These are phyloP conservation scores for Halcyon smyrnensis DNA, from an alignment of 2,797 vertebrate species.

Conservation along the genomic window DNA sequence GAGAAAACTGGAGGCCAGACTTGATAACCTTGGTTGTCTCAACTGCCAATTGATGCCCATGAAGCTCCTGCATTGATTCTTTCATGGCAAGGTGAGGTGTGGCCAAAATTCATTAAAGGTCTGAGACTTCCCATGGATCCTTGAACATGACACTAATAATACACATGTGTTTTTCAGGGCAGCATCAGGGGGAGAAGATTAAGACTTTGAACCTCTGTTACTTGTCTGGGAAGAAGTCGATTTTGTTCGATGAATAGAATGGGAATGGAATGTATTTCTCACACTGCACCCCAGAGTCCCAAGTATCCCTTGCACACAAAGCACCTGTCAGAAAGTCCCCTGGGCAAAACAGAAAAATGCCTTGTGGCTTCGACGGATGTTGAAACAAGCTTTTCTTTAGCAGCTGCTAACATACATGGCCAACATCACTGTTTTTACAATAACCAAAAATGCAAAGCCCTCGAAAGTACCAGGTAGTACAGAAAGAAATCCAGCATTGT, in stretches of 20 bases:
- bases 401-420: not conserved
- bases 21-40: not conserved
- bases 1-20: not conserved
- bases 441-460: not conserved
- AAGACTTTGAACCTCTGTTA: not conserved
- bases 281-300: fast-evolving
- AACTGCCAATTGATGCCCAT: not conserved
- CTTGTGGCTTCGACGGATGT: not conserved
- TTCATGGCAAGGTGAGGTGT: not conserved
- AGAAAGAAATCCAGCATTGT: not conserved
- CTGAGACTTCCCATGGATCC: not conserved
- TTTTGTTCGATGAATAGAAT: not conserved
- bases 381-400: not conserved
- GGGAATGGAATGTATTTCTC: not conserved
- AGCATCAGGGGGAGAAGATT: not conserved
- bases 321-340: not conserved
- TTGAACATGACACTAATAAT: not conserved
- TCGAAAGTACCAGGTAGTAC: not conserved
- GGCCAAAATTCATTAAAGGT: not conserved
- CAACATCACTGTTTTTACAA: not conserved
- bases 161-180: not conserved
- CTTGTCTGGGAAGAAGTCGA: not conserved
- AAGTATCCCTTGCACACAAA: not conserved
- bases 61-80: not conserved
- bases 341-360: not conserved